Evolutionary conservation across 2,113 vertebrate species (phyloP), one percentile per base, ranked within the genome.

Genomic region (Microcebus jonahi): DNA sequence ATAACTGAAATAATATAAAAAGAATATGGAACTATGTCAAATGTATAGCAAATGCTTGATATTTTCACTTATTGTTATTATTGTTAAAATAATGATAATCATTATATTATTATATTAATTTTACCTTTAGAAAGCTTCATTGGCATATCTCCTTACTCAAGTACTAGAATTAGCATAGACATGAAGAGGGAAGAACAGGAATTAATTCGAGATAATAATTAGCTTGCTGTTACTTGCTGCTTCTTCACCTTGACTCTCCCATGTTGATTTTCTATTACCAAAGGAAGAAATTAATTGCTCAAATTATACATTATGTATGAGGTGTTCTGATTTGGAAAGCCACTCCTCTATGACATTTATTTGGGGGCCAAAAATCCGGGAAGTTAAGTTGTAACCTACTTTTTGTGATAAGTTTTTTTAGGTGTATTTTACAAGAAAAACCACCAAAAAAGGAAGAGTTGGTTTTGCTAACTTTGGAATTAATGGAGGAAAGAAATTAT

Each of bases 141-240:
- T 79, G 55, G 82, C 3, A 2, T 23, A 18, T 10, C 7, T 77
- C 0, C 13, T 88, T 93, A 80, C 12, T 63, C 3, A 55, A 55
- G 5, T 79, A 48, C 8, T 57, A 53, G 8, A 92, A 87, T 81
- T 76, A 84, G 59, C 65, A 61, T 76, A 11, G 15, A 18, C 25
- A 68, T 61, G 6, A 90, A 53, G 12, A 86, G 42, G 55, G 12
- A 91, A 82, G 23, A 68, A 95, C 94, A 36, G 85, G 17, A 82
- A 85, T 94, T 85, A 92, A 85, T 77, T 63, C 53, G 25, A 31
- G 39, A 39, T 18, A 94, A 39, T 71, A 96, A 68, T 94, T 94
- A 79, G 12, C 29, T 82, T 63, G 10, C 29, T 77, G 2, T 65
- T 94, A 29, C 55, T 57, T 84, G 25, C 4, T 77, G 13, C 7